Evolutionary conservation across 2,113 vertebrate species (phyloP), one percentile per base, ranked within the genome.

Genomic region (Mormyrus iriodes): DNA sequence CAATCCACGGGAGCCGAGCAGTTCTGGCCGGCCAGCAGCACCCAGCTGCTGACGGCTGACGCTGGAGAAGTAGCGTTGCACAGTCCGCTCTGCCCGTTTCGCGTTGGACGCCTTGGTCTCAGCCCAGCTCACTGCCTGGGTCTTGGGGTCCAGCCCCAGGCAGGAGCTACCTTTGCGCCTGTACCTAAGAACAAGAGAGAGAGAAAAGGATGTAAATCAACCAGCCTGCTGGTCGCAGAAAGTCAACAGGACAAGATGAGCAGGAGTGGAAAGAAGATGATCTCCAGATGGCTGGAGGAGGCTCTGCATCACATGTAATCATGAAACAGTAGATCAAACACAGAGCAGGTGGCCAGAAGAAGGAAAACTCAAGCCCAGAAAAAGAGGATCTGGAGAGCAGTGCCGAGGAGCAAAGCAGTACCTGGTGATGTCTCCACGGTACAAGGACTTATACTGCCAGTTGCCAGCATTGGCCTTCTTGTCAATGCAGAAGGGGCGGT

Each of bases 361-460:
- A 86, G n/a, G 3, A 31, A 13, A 52, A 46, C 83, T 49, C 12
- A 85, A 69, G 61, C 61, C 21, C 46, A 51, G 12, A 51, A 27
- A n/a, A 85, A 51, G 83, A 13, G 83, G 46, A 49, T 85, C 21
- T 21, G 52, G 85, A 42, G 27, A 24, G 27, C 24, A 49, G n/a
- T 86, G 46, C 42, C 39, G 55, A 42, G 79, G 61, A 87, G 79
- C 55, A 83, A 69, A 35, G 19, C 6, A 39, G 2, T 97, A 99
- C 98, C 97, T 96, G 55, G 97, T 95, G 85, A 99, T 95, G 35
- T 99, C 96, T 89, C 95, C 98, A 52, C 97, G 97, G 93, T 99
- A 99, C 12, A 99, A 93, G 6, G 97, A 98, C 91, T 97, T 99
- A 88, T 99, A 99, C 39, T 97, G 95, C 98, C 97, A 99, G 95